Evolutionary conservation across 2,797 vertebrate genomes (phyloP).

Genomic region (Acanthiza pusilla): DNA sequence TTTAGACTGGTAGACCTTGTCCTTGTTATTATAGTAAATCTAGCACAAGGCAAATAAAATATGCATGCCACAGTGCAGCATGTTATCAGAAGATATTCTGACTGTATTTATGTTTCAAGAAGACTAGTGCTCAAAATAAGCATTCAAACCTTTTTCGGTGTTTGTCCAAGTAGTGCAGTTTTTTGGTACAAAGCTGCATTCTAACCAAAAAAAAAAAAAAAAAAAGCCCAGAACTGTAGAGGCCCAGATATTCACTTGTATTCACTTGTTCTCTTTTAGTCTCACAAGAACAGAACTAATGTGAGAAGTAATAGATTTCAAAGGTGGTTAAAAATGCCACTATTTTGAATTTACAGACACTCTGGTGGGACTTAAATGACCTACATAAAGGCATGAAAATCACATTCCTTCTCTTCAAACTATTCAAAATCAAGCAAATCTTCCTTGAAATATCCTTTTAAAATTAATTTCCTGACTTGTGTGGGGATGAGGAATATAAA

Average conservation of each 20-base stretch:
- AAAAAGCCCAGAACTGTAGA: not conserved
- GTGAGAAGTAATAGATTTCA: not conserved
- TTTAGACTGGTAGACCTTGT: not conserved
- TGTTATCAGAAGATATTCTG: not conserved
- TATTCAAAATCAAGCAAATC: not conserved
- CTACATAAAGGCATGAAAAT: not conserved
- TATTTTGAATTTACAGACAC: not conserved
- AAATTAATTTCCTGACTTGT: slow-evolving; percentile 33
- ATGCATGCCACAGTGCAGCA: not conserved
- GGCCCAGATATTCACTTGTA: not conserved
- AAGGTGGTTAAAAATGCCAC: not conserved
- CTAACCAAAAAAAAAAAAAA: no score
- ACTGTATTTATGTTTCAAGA: not conserved
- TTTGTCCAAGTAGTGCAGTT: not conserved
- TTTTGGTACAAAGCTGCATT: no score
- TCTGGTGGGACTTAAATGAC: not conserved
- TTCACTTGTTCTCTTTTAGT: not conserved
- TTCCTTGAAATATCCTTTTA: not conserved
- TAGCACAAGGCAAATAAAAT: not conserved
- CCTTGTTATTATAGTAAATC: not conserved
- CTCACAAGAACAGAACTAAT: not conserved
- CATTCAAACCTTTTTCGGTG: not conserved
- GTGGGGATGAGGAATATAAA: not conserved
- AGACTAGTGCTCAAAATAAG: not conserved
- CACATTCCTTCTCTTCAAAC: not conserved